Percentiles rank a stretch among this genome's conserved stretches.
Evolutionary conservation across 23 tunicate genomes (phyloP).

Genomic region (Clavelina lepadiformis): DNA sequence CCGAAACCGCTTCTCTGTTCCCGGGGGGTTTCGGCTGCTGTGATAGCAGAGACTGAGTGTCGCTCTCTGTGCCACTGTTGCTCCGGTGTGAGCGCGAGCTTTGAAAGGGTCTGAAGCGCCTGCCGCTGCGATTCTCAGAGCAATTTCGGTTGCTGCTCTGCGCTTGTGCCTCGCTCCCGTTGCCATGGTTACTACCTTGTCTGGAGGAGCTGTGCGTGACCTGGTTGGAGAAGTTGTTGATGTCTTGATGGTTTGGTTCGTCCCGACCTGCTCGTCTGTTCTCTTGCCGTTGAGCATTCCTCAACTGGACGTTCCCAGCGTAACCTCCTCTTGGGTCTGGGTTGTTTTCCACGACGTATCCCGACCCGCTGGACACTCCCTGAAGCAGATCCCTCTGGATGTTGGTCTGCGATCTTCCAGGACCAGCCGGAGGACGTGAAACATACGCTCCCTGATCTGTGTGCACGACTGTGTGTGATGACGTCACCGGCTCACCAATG

Average conservation of each 20-base stretch:
- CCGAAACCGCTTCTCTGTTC: constrained; percentile 37
- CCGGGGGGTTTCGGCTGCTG: constrained; percentile 10
- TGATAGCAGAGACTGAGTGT: constrained; percentile 35
- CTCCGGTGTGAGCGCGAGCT: constrained; percentile 4
- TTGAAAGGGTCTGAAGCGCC: neutral
- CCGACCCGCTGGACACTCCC: constrained; percentile 18
- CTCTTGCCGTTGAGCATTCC: constrained; percentile 7
- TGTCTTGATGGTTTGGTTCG: constrained; percentile 27
- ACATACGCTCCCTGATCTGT: constrained; percentile 36
- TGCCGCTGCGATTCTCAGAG: too few relatives aligned
- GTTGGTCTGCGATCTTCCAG: neutral
- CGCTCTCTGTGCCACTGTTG: constrained; percentile 12
- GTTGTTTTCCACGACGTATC: constrained; percentile 10
- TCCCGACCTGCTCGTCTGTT: constrained; percentile 4
- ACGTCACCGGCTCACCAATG: constrained; percentile 54
- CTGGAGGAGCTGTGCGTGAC: neutral
- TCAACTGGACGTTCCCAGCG: constrained; percentile 23
- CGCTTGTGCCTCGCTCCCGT: too few relatives aligned
- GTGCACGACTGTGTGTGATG: constrained; percentile 24
- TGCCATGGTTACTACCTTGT: neutral
- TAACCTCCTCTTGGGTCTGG: constrained; percentile 21
- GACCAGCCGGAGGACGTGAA: neutral
- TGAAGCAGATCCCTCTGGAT: neutral
- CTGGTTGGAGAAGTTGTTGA: constrained; percentile 20
- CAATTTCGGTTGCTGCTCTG: neutral